phyloP scores from a whole-genome alignment of 2,888 invertebrate genomes.

The Xiphydria camelus region DNA sequence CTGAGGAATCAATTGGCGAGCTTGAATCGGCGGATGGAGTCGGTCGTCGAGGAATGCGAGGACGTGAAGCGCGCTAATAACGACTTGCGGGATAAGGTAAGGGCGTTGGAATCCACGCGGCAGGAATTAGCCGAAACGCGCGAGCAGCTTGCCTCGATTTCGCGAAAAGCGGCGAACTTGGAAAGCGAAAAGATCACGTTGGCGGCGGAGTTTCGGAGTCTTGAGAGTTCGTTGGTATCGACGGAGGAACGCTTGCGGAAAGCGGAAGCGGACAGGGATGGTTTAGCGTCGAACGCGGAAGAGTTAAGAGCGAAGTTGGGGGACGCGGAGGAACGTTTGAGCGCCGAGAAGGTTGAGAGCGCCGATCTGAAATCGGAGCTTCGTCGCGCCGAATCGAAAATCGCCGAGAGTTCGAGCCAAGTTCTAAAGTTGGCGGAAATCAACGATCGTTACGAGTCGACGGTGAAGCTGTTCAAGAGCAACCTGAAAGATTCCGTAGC shows the following conservation, averaged over 20 bases:
- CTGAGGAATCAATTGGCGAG: conserved; percentile 59
- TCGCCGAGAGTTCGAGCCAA: too few relatives aligned
- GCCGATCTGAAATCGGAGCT: too few relatives aligned
- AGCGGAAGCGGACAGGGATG: conserved; percentile 11
- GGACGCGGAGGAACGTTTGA: too few relatives aligned
- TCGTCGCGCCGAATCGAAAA: too few relatives aligned
- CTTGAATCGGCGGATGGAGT: conserved; percentile 33
- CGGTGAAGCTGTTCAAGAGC: too few relatives aligned
- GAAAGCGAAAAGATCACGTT: conserved; percentile 22
- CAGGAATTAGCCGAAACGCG: conserved; percentile 1
- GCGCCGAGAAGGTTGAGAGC: too few relatives aligned
- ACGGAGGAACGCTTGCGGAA: conserved; percentile 24
- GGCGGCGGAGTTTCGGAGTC: conserved; percentile 19
- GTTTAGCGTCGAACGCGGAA: too few relatives aligned
- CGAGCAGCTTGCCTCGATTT: not conserved
- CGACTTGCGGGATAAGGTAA: conserved; percentile 10
- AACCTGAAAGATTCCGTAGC: too few relatives aligned
- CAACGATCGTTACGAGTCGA: too few relatives aligned
- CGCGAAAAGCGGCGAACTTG: too few relatives aligned
- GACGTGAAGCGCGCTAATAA: conserved; percentile 21
- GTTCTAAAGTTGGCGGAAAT: too few relatives aligned
- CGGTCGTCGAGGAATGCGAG: conserved; percentile 23
- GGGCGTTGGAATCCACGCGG: not conserved
- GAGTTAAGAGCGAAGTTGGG: too few relatives aligned
- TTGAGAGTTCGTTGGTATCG: conserved; percentile 17